Conservation (phyloP, 2,797 vertebrate species). For the Dallia pectoralis region DNA sequence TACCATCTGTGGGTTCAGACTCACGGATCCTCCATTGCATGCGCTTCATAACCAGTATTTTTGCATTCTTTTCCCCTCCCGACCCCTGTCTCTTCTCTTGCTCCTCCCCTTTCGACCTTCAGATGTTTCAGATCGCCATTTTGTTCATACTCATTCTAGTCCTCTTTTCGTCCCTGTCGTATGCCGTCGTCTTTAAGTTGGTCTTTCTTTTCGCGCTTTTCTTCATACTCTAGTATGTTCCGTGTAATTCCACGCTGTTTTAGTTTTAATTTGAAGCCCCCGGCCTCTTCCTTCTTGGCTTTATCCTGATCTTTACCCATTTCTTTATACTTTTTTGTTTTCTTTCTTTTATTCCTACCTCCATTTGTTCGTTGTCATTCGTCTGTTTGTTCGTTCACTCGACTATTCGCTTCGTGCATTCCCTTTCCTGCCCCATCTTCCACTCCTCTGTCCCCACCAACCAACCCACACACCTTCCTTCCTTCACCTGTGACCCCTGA, state of each 20-base stretch:
- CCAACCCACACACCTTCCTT: conserved; percentile 16
- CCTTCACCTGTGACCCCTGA: conserved; percentile 20
- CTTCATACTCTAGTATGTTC: conserved; percentile 84
- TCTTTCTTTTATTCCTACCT: conserved; percentile 63
- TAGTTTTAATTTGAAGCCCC: not conserved
- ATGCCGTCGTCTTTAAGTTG: conserved; percentile 89
- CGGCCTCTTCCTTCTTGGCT: conserved; percentile 30
- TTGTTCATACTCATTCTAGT: conserved; percentile 88
- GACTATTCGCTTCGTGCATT: conserved; percentile 67
- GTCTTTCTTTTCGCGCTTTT: conserved; percentile 90
- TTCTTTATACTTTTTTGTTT: conserved; percentile 68
- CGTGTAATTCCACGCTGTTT: not conserved
- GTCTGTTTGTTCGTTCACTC: conserved; percentile 54
- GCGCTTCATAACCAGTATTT: conserved; percentile 92
- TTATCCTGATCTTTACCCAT: conserved; percentile 73
- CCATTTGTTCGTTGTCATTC: conserved; percentile 33
- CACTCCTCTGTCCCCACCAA: conserved; percentile 18
- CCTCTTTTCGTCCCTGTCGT: conserved; percentile 89
- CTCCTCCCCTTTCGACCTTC: conserved; percentile 85
- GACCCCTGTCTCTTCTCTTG: conserved; percentile 72
- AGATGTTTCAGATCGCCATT: conserved; percentile 91
- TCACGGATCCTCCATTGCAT: conserved; percentile 93
- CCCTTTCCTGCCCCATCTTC: conserved; percentile 16
- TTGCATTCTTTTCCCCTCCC: conserved; percentile 83
- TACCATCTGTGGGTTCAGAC: conserved; percentile 84